A percentile compares a stretch with the other conserved stretches of the same genome.
These are phyloP conservation scores for Schizopygopsis malacanthus DNA, from an alignment of 2,797 vertebrate species.

Conservation along the genomic window DNA sequence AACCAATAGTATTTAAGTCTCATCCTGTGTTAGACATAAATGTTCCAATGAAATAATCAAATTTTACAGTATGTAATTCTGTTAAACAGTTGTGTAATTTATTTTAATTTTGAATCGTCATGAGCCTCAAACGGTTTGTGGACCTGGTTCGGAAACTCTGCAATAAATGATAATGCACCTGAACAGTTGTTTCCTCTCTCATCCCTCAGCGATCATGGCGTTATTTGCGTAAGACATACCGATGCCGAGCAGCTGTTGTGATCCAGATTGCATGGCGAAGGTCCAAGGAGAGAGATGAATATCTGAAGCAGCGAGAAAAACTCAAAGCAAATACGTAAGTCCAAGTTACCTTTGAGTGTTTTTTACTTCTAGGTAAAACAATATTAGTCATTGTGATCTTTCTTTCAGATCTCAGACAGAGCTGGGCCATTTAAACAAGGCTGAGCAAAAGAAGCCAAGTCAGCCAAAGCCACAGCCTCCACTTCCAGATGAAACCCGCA, in stretches of 20 bases:
- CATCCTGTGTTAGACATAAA: neutral
- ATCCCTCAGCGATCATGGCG: slow-evolving; percentile 84
- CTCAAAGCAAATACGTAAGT: slow-evolving; percentile 69
- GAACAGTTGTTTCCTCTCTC: slow-evolving; percentile 8
- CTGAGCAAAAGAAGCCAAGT: neutral
- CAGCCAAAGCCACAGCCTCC: slow-evolving; percentile 43
- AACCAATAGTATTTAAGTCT: neutral
- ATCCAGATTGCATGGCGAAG: slow-evolving; percentile 87
- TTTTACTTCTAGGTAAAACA: neutral
- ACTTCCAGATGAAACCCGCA: neutral
- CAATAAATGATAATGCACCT: slow-evolving; percentile 2
- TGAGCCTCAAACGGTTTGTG: neutral
- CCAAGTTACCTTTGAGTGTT: neutral
- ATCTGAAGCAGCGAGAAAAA: slow-evolving; percentile 55
- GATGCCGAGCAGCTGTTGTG: slow-evolving; percentile 79
- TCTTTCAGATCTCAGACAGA: slow-evolving; percentile 12
- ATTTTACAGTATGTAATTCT: slow-evolving; percentile 7
- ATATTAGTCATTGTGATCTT: neutral
- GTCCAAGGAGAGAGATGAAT: slow-evolving; percentile 67
- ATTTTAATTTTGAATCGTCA: neutral
- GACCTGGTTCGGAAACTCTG: neutral
- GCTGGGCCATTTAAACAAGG: neutral
- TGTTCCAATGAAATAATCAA: neutral
- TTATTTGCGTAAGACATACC: slow-evolving; percentile 74
- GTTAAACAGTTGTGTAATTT: neutral